Evolutionary conservation across 2,113 vertebrate genomes (phyloP), one percentile per base, ranked within the genome.

Genomic region (Xenopus borealis): DNA sequence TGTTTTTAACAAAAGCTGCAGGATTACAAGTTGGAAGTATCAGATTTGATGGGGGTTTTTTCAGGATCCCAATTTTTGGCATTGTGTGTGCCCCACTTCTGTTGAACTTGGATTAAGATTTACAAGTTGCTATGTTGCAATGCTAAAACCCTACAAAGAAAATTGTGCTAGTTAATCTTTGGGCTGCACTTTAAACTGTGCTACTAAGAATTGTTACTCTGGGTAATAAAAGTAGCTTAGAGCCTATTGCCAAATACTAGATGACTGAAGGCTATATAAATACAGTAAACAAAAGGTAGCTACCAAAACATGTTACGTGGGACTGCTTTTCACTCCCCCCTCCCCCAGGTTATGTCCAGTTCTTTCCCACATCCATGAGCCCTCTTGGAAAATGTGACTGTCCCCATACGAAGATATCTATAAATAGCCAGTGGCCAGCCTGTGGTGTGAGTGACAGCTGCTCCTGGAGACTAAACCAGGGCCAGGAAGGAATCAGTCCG

Each of bases 321-420:
- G 50, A 23, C 47, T 55, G 61, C 40, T 69, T 58, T 47, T 62
- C 66, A 63, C 47, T 30, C 50, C 53, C 74, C 74, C 74, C 64
- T 66, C 67, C 74, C 74, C 74, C 62, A 47, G 7, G 33, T 40
- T 70, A 77, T 3, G 61, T 63, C 74, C 67, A 63, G 66, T 69
- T 67, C 65, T 77, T 77, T 67, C 66, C 74, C 53, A 44, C 44
- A 20, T 55, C 61, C 30, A 57, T 67, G 63, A 67, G 61, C 52
- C 66, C 74, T 69, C 66, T 45, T 77, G 74, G 74, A 77, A 77
- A 77, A 77, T 77, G 67, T 77, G 74, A 77, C 66, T 20, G 58
- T 69, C 66, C 59, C 74, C 53, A 30, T 70, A 67, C 67, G 30
- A 62, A 61, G 67, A 63, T 68, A 2, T 62, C 74, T 77, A 77